phyloP scores from a whole-genome alignment of 2,113 vertebrate species.

The Chamaetylas fuelleborni region DNA sequence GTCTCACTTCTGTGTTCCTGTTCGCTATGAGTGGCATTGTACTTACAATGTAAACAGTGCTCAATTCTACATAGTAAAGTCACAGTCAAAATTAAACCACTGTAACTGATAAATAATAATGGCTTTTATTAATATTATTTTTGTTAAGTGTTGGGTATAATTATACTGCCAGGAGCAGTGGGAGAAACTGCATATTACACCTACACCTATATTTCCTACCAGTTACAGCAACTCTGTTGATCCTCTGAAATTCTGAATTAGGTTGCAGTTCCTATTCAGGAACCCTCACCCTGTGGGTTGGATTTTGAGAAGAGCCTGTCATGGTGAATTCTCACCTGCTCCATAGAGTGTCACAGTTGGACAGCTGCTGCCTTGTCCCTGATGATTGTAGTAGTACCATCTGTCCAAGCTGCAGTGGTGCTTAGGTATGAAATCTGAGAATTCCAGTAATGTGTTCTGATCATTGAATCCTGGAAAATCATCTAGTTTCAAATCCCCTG shows the following conservation, averaged over 20 bases:
- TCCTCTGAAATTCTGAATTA: background rate
- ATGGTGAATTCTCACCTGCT: background rate
- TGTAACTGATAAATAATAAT: background rate
- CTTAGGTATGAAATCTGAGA: background rate
- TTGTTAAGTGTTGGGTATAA: background rate
- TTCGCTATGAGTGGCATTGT: background rate
- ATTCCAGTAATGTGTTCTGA: background rate
- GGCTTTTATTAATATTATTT: background rate
- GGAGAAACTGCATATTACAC: fast-evolving
- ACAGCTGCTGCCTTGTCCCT: background rate
- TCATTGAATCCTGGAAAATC: background rate
- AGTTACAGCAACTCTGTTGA: fast-evolving
- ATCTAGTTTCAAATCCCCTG: fast-evolving
- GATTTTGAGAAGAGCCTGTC: background rate
- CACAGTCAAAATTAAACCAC: background rate
- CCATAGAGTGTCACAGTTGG: fast-evolving
- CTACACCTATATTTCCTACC: fast-evolving
- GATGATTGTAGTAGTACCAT: fast-evolving
- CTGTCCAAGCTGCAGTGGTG: background rate
- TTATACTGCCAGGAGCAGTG: fast-evolving
- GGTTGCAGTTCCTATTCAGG: fast-evolving
- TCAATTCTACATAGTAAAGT: background rate
- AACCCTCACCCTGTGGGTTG: fast-evolving
- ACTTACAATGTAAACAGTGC: background rate
- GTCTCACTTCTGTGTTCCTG: background rate